phyloP scores from a whole-genome alignment of 1,140 invertebrate species.

The Hyles vespertilio region DNA sequence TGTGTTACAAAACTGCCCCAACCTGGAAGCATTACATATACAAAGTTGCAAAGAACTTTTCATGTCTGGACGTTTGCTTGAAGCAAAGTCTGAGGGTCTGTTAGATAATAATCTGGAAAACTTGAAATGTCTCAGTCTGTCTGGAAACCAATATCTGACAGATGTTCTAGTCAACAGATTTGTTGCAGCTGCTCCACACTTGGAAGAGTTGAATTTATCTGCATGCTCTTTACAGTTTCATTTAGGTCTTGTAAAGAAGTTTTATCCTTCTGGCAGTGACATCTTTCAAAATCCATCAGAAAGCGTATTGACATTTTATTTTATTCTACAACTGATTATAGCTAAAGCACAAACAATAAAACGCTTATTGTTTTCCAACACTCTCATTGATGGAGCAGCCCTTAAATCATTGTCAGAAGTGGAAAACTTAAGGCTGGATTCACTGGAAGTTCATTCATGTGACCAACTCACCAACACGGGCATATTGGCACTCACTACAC shows the following conservation, averaged over 20 bases:
- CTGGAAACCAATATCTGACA: constrained; percentile 82
- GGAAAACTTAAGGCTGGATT: constrained; percentile 74
- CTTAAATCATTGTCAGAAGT: constrained; percentile 75
- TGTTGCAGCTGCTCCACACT: constrained; percentile 76
- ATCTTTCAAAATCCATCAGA: constrained; percentile 77
- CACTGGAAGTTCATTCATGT: constrained; percentile 78
- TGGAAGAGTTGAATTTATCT: constrained; percentile 79
- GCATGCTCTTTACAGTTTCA: constrained; percentile 83
- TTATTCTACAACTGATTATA: constrained; percentile 77
- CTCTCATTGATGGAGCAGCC: constrained; percentile 80
- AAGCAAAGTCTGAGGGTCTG: constrained; percentile 74
- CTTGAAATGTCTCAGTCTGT: constrained; percentile 78
- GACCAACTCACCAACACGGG: constrained; percentile 81
- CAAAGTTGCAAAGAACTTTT: constrained; percentile 81
- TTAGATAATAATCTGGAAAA: constrained; percentile 73
- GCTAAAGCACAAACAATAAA: constrained; percentile 76
- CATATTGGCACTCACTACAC: constrained; percentile 73
- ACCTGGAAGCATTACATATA: constrained; percentile 78
- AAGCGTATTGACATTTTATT: constrained; percentile 82
- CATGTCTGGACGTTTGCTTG: constrained; percentile 82
- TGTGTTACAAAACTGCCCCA: constrained; percentile 75
- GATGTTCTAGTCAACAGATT: constrained; percentile 83
- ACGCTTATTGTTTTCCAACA: constrained; percentile 79
- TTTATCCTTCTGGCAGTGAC: constrained; percentile 76
- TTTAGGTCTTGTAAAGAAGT: constrained; percentile 79